phyloP scores from a whole-genome alignment of 2,888 invertebrate genomes.

The Apamea epomidion region DNA sequence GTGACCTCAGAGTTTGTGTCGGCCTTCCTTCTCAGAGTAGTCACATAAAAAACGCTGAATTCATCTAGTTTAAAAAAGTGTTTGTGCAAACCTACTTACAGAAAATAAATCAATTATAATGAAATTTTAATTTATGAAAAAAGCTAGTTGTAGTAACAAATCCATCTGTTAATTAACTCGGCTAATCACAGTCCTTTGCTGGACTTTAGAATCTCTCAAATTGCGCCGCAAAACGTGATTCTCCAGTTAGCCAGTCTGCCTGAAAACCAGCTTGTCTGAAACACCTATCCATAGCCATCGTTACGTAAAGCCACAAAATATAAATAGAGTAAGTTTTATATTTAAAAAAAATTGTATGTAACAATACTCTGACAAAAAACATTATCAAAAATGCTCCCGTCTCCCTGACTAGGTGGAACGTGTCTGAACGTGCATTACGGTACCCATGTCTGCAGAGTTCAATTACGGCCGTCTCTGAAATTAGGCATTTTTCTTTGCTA shows the following conservation, averaged over 20 bases:
- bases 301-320: neutral
- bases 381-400: neutral
- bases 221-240: too few relatives aligned
- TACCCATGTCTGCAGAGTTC: conserved; percentile 64
- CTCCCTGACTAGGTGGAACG: conserved; percentile 57
- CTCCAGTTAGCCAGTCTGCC: too few relatives aligned
- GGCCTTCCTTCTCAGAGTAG: too few relatives aligned
- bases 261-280: neutral
- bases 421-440: conserved; percentile 64
- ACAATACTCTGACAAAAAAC: neutral
- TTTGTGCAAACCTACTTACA: too few relatives aligned
- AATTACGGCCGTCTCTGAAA: conserved; percentile 65
- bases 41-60: too few relatives aligned
- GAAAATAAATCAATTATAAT: neutral
- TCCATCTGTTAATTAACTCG: neutral
- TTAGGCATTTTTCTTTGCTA: conserved; percentile 69
- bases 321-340: neutral
- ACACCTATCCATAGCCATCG: neutral
- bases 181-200: neutral
- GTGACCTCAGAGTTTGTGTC: too few relatives aligned
- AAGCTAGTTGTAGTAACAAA: neutral
- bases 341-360: neutral
- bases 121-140: neutral
- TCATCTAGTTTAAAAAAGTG: too few relatives aligned
- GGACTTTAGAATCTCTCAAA: neutral